phyloP scores from a whole-genome alignment of 2,888 invertebrate genomes.

The Phortica okadai region DNA sequence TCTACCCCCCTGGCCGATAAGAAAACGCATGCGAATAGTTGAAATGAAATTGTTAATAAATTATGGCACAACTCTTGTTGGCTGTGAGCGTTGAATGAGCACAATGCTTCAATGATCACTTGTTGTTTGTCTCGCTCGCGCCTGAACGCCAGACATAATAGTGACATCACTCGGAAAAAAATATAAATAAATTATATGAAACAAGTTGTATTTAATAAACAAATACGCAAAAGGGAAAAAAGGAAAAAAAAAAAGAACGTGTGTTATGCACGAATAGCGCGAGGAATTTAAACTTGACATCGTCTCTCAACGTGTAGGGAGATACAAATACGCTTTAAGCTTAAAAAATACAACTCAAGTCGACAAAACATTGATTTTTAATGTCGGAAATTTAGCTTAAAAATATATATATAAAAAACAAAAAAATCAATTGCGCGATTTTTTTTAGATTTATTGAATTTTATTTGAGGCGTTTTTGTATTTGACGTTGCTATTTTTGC shows the following conservation, averaged over 20 bases:
- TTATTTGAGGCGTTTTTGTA: constrained; percentile 4
- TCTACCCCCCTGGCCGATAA: background rate
- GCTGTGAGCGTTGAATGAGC: background rate
- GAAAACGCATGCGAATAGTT: background rate
- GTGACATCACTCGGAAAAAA: constrained; percentile 67
- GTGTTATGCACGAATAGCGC: too few relatives aligned
- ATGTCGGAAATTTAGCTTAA: constrained; percentile 5
- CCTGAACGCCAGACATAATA: constrained; percentile 28
- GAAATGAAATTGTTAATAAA: constrained; percentile 49
- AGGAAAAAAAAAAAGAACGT: too few relatives aligned
- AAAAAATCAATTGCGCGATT: too few relatives aligned
- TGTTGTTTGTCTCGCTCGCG: constrained; percentile 5
- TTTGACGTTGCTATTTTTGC: background rate
- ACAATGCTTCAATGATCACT: constrained; percentile 35
- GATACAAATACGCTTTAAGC: background rate
- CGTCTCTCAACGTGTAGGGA: too few relatives aligned
- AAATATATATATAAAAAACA: background rate
- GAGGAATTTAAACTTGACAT: too few relatives aligned
- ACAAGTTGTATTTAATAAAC: constrained; percentile 1
- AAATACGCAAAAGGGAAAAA: constrained; percentile 5
- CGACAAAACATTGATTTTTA: background rate
- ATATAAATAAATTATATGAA: constrained; percentile 56
- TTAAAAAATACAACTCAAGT: background rate
- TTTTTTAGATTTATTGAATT: background rate
- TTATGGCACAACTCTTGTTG: too few relatives aligned